Percentiles rank a stretch among this genome's conserved stretches.
Conservation (phyloP, 2,888 invertebrate genomes). For the Pyrrhosoma nymphula region DNA sequence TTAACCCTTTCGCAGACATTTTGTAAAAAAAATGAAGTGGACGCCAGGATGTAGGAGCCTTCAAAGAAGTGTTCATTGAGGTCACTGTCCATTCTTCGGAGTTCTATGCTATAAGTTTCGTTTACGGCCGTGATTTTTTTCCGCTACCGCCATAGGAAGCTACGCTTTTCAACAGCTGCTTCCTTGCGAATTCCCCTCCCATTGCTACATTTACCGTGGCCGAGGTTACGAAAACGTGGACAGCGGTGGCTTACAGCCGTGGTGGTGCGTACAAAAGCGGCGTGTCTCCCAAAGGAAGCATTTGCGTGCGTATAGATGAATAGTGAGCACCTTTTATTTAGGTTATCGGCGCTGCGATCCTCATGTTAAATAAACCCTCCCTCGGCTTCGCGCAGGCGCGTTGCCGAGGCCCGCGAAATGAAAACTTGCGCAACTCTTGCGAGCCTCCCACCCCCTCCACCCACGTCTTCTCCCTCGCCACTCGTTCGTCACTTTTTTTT, state of each 20-base stretch:
- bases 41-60: no score
- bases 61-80: neutral
- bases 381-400: neutral
- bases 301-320: neutral
- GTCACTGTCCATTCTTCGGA: neutral
- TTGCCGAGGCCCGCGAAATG: neutral
- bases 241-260: neutral
- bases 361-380: neutral
- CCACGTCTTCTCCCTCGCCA: neutral
- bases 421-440: neutral
- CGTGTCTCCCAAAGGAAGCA: neutral
- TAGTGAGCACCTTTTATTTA: constrained; percentile 2
- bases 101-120: neutral
- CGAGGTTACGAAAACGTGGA: neutral
- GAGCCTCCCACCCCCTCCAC: neutral
- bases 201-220: neutral
- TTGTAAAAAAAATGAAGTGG: no score
- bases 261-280: neutral
- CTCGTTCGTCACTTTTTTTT: neutral
- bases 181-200: neutral
- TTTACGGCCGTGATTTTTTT: neutral
- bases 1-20: no score
- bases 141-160: neutral
- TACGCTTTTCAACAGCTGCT: neutral
- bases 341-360: neutral